Percentiles rank a stretch among this genome's conserved stretches.
Evolutionary conservation across 2,888 invertebrate species (phyloP).

Genomic region (Caradrina clavipalpis): DNA sequence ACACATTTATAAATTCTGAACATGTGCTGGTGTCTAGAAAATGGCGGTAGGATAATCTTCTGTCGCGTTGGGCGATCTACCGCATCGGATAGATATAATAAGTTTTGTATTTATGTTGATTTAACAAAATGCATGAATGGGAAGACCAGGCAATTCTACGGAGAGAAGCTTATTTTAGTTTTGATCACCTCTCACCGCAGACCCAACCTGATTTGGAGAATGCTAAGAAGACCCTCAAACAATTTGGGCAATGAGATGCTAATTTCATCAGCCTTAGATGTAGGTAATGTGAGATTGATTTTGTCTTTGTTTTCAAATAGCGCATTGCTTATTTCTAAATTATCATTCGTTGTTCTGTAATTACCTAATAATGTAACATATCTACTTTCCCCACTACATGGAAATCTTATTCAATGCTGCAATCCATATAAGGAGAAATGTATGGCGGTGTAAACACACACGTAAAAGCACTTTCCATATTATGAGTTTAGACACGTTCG

Average conservation of each 20-base stretch:
- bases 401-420: conserved; percentile 31
- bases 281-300: conserved; percentile 1
- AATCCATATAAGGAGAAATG: conserved; percentile 43
- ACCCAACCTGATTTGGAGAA: neutral
- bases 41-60: conserved; percentile 43
- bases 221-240: neutral
- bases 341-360: neutral
- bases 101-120: neutral
- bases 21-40: conserved; percentile 55
- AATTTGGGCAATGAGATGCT: neutral
- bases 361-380: conserved; percentile 4
- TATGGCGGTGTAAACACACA: conserved; percentile 39
- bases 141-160: neutral
- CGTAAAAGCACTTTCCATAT: conserved; percentile 49
- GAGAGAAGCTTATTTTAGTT: neutral
- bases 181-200: neutral
- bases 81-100: conserved; percentile 1
- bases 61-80: conserved; percentile 43
- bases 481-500: conserved; percentile 54
- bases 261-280: neutral
- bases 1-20: conserved; percentile 49
- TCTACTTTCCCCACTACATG: conserved; percentile 25
- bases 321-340: neutral
- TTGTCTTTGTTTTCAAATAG: neutral
- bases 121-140: neutral